Base-by-base conservation (phyloP, 2,888 invertebrate species). In the Phasia obesa region DNA sequence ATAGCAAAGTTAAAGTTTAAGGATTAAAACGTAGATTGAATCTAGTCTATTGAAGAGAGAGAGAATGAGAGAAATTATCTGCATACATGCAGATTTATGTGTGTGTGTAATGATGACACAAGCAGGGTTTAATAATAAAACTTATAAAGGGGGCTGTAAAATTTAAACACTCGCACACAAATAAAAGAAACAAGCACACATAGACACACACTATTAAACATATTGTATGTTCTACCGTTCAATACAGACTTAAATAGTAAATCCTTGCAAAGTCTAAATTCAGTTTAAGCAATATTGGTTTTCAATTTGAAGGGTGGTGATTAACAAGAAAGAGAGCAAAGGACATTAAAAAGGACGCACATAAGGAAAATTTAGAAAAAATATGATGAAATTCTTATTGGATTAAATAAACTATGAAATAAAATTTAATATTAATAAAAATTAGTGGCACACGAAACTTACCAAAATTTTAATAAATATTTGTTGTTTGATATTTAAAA, bases 181-280 rank as follows among this genome's bases (percentile, higher is more conserved):
- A n/a, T n/a, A n/a, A n/a, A n/a, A n/a, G n/a, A n/a, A n/a, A 53
- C 13, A n/a, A 1, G 31, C 13, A 38, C 35, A 31, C 53, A 60
- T 9, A 53, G 38, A 31, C 51, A 35, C 49, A 42, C 60, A 15
- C 21, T 59, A 55, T 4, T 17, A 7, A 47, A 65, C 55, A 75
- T 65, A 75, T 57, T 60, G 38, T 35, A 62, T 23, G 57, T n/a
- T 70, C 19, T 9, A n/a, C 44, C 51, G 11, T 79, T 59, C 65
- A 83, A 83, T 83, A 83, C 79, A 79, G 83, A 83, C 83, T 83
- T 83, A 67, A 83, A 75, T 67, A 44, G 67, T n/a, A 64, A 74
- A 35, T 23, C 49, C 9, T 47, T 25, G 47, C 60, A 82, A 35
- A 83, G 75, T 83, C 83, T 71, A 71, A 79, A 83, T 79, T 83